phyloP scores from a whole-genome alignment of 2,888 invertebrate genomes.

The Sinohyriopsis cumingii region DNA sequence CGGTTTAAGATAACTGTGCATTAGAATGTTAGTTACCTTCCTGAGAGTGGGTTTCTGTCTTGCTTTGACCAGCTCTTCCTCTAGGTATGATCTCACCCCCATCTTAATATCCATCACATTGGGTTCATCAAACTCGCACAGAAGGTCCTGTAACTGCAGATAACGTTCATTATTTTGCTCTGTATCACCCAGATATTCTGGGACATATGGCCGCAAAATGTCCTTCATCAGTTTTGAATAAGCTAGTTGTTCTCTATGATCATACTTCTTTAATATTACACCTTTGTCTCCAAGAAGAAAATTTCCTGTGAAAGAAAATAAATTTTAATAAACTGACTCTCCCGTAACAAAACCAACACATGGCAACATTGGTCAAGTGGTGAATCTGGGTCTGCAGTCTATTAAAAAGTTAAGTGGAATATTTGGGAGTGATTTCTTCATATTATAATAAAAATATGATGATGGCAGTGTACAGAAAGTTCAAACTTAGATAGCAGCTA shows the following conservation, averaged over 20 bases:
- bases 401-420: too few relatives aligned
- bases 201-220: constrained; percentile 89
- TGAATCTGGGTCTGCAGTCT: background rate
- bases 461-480: too few relatives aligned
- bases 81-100: constrained; percentile 93
- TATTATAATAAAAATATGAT: too few relatives aligned
- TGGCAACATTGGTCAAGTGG: background rate
- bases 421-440: too few relatives aligned
- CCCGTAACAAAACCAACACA: background rate
- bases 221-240: constrained; percentile 92
- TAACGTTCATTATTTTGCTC: constrained; percentile 75
- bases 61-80: constrained; percentile 94
- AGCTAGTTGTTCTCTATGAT: constrained; percentile 90
- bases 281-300: constrained; percentile 92
- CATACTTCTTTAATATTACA: constrained; percentile 93
- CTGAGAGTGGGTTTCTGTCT: constrained; percentile 91
- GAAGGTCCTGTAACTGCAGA: constrained; percentile 91
- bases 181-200: constrained; percentile 87
- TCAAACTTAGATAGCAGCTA: too few relatives aligned
- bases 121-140: constrained; percentile 91
- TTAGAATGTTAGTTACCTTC: constrained; percentile 73
- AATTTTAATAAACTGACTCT: background rate
- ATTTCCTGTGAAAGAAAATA: constrained; percentile 77
- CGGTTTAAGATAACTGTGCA: too few relatives aligned
- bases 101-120: constrained; percentile 99